Base-by-base conservation (phyloP, 2,113 vertebrate genomes). In the Syngnathoides biaculeatus region DNA sequence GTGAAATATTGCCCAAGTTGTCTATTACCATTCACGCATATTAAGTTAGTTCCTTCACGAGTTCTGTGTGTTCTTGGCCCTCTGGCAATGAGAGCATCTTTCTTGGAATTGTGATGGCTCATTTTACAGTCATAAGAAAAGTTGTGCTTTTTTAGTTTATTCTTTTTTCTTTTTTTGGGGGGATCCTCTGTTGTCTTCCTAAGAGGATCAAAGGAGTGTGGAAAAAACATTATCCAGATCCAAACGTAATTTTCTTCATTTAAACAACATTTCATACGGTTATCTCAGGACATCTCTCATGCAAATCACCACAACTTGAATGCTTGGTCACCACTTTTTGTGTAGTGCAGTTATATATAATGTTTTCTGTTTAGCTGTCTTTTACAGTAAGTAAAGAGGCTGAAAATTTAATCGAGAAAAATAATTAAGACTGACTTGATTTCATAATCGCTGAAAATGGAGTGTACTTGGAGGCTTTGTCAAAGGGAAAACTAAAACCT, bases 61-160 rank as follows among this genome's bases (percentile, higher is more conserved):
- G 30, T 35, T 35, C 30, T 42, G 40, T 42, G 40, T 42, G 40
- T 42, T 42, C 40, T 1, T 13, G 17, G 17, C 7, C 17, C 17
- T 47, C 45, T 47, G 45, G 17, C 45, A 47, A 47, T 6, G 45
- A 17, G 45, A 47, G 45, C 45, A 15, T 47, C 45, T 47, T 47
- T 19, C 45, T 47, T 20, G 45, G 45, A 47, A 47, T 47, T 47
- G 15, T 47, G 45, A 47, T 47, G 45, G 45, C 15, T 17, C 45
- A 47, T 47, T 19, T 47, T 47, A 47, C 17, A 6, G 45, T 47
- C 45, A 47, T 47, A 19, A 19, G 45, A 15, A 47, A 47, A 47
- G 14, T 84, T 85, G 73, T 79, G 75, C 43, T 63, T 81, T 79
- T 56, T 70, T n/a, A n/a, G n/a, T n/a, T n/a, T n/a, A n/a, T n/a